phyloP scores from a whole-genome alignment of 2,797 vertebrate species.

The Propithecus perrieri region DNA sequence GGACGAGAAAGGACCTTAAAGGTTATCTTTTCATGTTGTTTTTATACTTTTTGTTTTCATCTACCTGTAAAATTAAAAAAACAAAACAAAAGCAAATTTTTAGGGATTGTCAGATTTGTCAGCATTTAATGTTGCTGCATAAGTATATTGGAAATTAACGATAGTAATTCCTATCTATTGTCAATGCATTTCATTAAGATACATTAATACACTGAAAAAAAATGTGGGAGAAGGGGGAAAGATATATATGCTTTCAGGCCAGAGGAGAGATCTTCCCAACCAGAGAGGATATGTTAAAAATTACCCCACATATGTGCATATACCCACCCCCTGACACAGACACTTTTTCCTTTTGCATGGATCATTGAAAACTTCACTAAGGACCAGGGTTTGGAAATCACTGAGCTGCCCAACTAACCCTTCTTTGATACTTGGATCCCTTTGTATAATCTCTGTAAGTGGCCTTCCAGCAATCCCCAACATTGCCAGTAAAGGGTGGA shows the following conservation, averaged over 20 bases:
- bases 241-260: background rate
- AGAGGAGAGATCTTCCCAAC: background rate
- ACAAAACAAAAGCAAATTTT: background rate
- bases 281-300: background rate
- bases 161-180: background rate
- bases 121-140: background rate
- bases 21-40: background rate
- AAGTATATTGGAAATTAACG: background rate
- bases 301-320: fast-evolving
- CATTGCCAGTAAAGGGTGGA: background rate
- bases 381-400: background rate
- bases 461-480: background rate
- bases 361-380: background rate
- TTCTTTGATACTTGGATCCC: background rate
- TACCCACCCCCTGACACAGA: background rate
- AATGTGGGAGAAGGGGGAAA: background rate
- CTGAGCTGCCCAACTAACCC: background rate
- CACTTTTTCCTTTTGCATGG: background rate
- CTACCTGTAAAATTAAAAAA: background rate
- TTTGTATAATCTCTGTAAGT: background rate
- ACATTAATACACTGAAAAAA: background rate
- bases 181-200: background rate
- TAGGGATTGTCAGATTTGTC: background rate
- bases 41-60: background rate
- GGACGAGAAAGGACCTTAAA: background rate